Percentiles rank a stretch among this genome's conserved stretches.
Conservation (phyloP, 2,113 vertebrate species). For the Urocolius indicus region DNA sequence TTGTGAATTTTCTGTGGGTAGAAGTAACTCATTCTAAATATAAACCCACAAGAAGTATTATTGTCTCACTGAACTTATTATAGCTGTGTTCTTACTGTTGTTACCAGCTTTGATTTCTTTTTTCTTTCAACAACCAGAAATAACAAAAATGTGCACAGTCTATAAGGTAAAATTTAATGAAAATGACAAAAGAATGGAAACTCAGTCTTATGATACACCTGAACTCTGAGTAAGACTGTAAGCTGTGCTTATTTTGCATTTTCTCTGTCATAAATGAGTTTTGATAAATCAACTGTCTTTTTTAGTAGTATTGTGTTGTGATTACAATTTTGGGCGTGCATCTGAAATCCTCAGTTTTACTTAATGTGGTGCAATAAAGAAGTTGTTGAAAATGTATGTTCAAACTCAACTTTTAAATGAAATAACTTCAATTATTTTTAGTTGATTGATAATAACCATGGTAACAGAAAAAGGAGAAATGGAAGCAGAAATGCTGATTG, state of each 20-base stretch:
- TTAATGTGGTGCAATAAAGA: not conserved
- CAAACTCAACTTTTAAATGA: not conserved
- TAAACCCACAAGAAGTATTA: slow-evolving; percentile 55
- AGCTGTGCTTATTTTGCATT: not conserved
- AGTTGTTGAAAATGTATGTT: not conserved
- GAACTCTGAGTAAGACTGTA: not conserved
- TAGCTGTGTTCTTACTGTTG: slow-evolving; percentile 46
- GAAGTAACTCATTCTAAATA: slow-evolving; percentile 68
- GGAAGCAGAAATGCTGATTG: not conserved
- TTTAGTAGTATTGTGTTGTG: not conserved
- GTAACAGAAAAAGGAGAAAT: not conserved
- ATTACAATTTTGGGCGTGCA: not conserved
- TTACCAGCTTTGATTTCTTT: slow-evolving; percentile 63
- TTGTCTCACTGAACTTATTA: slow-evolving; percentile 37
- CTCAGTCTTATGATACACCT: not conserved
- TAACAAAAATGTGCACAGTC: slow-evolving; percentile 31
- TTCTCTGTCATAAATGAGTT: not conserved
- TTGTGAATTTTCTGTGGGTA: slow-evolving; percentile 56
- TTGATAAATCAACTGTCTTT: not conserved
- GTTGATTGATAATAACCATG: not conserved
- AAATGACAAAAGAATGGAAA: slow-evolving; percentile 14
- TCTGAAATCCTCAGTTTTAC: not conserved
- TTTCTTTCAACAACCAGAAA: slow-evolving; percentile 61
- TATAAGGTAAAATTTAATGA: slow-evolving; percentile 26
- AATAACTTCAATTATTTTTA: not conserved